Percentiles rank a stretch among this genome's conserved stretches.
phyloP scores from a whole-genome alignment of 2,888 invertebrate species.

The Melanostoma scalare region DNA sequence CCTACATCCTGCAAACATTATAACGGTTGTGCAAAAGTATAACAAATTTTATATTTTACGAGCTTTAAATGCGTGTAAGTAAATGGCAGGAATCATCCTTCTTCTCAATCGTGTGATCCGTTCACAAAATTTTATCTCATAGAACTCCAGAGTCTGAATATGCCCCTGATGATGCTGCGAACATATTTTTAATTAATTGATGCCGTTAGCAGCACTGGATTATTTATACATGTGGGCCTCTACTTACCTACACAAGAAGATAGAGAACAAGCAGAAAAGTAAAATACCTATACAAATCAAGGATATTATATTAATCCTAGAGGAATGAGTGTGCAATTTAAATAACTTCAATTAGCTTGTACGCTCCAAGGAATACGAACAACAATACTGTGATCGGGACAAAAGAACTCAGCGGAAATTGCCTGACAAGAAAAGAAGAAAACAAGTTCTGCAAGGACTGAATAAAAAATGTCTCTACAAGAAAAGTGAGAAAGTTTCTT shows the following conservation, averaged over 20 bases:
- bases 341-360: constrained; percentile 54
- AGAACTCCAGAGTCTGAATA: neutral
- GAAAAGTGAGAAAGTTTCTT: neutral
- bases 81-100: neutral
- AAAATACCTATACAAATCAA: constrained; percentile 17
- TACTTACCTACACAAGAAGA: neutral
- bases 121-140: neutral
- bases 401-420: constrained; percentile 26
- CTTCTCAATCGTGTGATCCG: neutral
- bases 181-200: constrained; percentile 19
- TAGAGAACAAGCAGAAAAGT: neutral
- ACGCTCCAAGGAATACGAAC: neutral
- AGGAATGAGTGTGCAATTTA: constrained; percentile 21
- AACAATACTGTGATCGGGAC: constrained; percentile 2
- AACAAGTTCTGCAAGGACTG: neutral
- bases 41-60: neutral
- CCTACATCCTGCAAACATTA: neutral
- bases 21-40: constrained; percentile 2
- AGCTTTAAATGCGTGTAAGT: neutral
- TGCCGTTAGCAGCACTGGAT: neutral
- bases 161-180: neutral
- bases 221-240: neutral
- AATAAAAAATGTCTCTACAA: neutral
- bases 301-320: constrained; percentile 26
- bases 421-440: constrained; percentile 8